Evolutionary conservation across 2,888 invertebrate species (phyloP), one percentile per base, ranked within the genome.

Genomic region (Hirtodrosophila cameraria): DNA sequence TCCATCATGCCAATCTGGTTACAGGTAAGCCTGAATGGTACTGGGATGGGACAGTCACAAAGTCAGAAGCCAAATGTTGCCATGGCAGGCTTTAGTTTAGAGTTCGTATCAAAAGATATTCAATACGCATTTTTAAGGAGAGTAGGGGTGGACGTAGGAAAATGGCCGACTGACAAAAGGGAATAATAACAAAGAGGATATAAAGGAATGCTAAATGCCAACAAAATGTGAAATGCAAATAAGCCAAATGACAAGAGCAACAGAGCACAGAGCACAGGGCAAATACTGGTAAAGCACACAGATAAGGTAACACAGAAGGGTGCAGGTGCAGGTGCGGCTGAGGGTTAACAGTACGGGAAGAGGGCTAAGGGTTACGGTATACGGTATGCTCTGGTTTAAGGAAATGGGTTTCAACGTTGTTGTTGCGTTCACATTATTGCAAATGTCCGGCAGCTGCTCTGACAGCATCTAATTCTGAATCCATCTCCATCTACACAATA

Each of bases 1-100:
- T 95, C 84, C 95, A 95, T 90, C 95, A 95, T 89, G 95, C 94
- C 73, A 95, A 95, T 89, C 92, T 96, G 52, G 95, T 95, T 76
- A 95, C 95, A 91, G 95, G 96, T 95, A 90, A 93, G 93, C 43
- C n/a, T n/a, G n/a, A n/a, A n/a, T n/a, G n/a, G n/a, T n/a, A n/a
- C n/a, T n/a, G n/a, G n/a, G 36, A 36, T 15, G 15, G 15, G 31
- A 35, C 11, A 6, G 6, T 35, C 31, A 28, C 61, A 54, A 61
- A 35, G 53, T 48, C 46, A 41, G 39, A 58, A 53, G 42, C 33
- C 57, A 63, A 50, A 58, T 49, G 49, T 36, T 15, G 41, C 18
- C 38, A 33, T 15, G 39, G 43, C 28, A 15, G 35, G 65, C 38
- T 41, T 48, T 20, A 20, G 13, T 27, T n/a, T 36, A 30, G 23